These are phyloP conservation scores for Chelonia mydas DNA, from an alignment of 2,797 vertebrate genomes.

Conservation along the genomic window DNA sequence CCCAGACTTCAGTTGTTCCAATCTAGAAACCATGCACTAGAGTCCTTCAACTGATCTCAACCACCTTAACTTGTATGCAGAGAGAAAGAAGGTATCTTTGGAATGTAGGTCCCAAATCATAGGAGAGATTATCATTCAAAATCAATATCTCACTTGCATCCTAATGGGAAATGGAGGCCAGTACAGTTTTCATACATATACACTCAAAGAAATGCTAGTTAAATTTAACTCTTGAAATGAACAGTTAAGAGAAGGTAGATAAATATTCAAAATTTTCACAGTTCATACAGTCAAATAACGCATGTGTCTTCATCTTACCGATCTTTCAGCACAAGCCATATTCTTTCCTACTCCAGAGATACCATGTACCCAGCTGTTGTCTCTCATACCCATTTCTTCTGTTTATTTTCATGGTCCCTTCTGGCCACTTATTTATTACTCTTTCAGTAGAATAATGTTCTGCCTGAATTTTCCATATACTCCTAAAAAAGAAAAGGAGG, in stretches of 20 bases:
- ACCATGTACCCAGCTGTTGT: slow-evolving; percentile 33
- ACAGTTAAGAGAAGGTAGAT: neutral
- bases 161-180: neutral
- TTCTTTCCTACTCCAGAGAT: neutral
- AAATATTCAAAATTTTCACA: slow-evolving; percentile 8
- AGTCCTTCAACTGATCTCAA: neutral
- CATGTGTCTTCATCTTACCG: neutral
- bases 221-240: slow-evolving; percentile 8
- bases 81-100: neutral
- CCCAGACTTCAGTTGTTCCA: accelerated
- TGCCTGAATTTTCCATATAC: slow-evolving; percentile 9
- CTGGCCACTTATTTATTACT: neutral
- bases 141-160: neutral
- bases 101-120: neutral
- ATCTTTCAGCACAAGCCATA: neutral
- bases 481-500: neutral
- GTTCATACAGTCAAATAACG: slow-evolving; percentile 10
- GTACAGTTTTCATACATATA: neutral
- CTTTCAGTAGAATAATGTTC: slow-evolving; percentile 8
- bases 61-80: neutral
- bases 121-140: neutral
- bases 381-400: slow-evolving; percentile 51
- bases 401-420: slow-evolving; percentile 8
- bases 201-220: neutral
- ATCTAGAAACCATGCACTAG: neutral